These are phyloP conservation scores for Strix aluco DNA, from an alignment of 2,113 vertebrate species.

Conservation along the genomic window DNA sequence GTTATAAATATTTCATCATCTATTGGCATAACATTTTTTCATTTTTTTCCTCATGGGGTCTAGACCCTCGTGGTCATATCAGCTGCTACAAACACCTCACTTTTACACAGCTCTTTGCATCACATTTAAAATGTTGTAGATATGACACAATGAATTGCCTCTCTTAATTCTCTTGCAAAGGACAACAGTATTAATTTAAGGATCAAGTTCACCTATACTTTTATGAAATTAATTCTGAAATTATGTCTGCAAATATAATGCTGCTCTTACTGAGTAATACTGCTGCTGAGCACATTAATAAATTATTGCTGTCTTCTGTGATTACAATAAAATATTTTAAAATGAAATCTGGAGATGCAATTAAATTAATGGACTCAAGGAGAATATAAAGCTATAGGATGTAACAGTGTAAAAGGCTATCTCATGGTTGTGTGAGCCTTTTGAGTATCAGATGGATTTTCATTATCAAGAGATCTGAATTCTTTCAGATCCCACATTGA, in stretches of 20 bases:
- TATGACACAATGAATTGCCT: not conserved
- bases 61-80: not conserved
- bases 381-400: constrained; percentile 33
- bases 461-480: constrained; percentile 11
- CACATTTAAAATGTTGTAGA: constrained; percentile 7
- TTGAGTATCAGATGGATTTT: constrained; percentile 16
- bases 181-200: constrained; percentile 41
- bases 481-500: not conserved
- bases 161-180: constrained; percentile 12
- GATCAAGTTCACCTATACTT: constrained; percentile 19
- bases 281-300: constrained; percentile 26
- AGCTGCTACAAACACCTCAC: not conserved
- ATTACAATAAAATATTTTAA: constrained; percentile 53
- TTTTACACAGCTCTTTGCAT: not conserved
- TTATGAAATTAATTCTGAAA: constrained; percentile 39
- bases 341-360: constrained; percentile 23
- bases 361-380: constrained; percentile 55
- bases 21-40: not conserved
- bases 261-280: not conserved
- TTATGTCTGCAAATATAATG: constrained; percentile 42
- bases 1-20: not conserved
- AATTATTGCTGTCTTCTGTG: constrained; percentile 34
- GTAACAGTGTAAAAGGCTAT: not conserved
- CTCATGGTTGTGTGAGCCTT: constrained; percentile 13
- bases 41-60: not conserved